Evolutionary conservation across 2,113 vertebrate species (phyloP), one percentile per base, ranked within the genome.

Genomic region (Polypterus bichir): DNA sequence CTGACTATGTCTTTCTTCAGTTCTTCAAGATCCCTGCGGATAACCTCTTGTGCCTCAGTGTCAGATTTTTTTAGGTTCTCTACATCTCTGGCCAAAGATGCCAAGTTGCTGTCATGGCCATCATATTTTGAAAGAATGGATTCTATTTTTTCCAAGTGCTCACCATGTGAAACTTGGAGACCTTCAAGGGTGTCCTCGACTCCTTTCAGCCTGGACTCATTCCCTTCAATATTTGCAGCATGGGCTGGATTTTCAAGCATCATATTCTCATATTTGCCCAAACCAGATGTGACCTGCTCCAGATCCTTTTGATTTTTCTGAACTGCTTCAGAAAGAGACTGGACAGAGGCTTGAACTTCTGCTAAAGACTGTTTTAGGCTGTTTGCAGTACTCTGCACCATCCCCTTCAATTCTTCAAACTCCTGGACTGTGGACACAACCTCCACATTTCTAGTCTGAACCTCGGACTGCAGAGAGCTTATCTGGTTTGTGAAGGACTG

Each of bases 381-480:
- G n/a, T 86, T 84, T 5, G 87, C 59, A 3, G 83, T 83, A 53
- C 87, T 83, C 8, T 84, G 87, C 0, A 90, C 76, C 3, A 79
- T 76, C 51, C 82, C 80, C 76, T 91, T 86, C 70, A 95, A 83
- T 3, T 78, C 74, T 62, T 89, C 78, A 2, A 95, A 82, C 66
- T 95, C 90, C 70, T 86, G 76, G 27, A 88, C 89, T 71, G 97
- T 77, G 3, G 84, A 90, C 47, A 82, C 79, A 11, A 96, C 88
- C 67, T 96, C 93, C 64, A 82, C 76, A 74, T 92, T 92, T 74
- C 94, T 91, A 0, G 89, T 91, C 66, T 95, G 91, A 47, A 97
- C 87, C 67, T 94, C 92, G 0, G 82, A 78, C 63, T 92, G 84
- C 74, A 97, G 85, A 2, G 84, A 62, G 11, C 79, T 69, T 3